phyloP scores from a whole-genome alignment of 2,797 vertebrate genomes.

The Chelidonichthys spinosus region DNA sequence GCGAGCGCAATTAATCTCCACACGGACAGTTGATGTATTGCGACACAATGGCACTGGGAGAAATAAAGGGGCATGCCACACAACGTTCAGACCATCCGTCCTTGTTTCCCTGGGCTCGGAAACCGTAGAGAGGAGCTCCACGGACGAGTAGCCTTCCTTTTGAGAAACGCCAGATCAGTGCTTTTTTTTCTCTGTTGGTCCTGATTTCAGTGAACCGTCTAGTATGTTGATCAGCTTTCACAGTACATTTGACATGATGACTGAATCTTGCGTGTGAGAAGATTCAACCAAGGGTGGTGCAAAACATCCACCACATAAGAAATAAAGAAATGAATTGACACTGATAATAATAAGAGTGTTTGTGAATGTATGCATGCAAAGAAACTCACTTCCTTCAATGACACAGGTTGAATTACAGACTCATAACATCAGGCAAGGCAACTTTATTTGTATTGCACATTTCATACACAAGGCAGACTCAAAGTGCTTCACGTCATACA shows the following conservation, averaged over 20 bases:
- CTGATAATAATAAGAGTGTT: too few species aligned
- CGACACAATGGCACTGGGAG: constrained; percentile 59
- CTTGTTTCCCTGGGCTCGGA: constrained; percentile 61
- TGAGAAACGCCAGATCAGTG: constrained; percentile 44
- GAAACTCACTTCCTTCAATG: neutral
- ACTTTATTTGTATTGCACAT: too few species aligned
- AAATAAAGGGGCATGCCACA: constrained; percentile 67
- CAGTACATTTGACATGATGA: constrained; percentile 25
- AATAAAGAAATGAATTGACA: neutral
- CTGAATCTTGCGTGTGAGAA: constrained; percentile 18
- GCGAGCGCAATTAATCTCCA: constrained; percentile 71
- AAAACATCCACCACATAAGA: constrained; percentile 2
- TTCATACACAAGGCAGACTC: too few species aligned
- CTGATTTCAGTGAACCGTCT: constrained; percentile 29
- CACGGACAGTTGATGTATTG: constrained; percentile 61
- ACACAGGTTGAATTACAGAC: neutral
- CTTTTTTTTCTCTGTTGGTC: constrained; percentile 2
- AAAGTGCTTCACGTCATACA: too few species aligned
- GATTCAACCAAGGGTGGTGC: neutral
- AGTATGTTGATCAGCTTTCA: constrained; percentile 32
- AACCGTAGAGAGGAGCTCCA: constrained; percentile 42
- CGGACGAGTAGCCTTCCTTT: constrained; percentile 30
- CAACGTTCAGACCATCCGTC: constrained; percentile 68
- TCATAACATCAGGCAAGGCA: too few species aligned
- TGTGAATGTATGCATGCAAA: neutral